These are phyloP conservation scores for Patagioenas fasciata DNA, from an alignment of 2,113 vertebrate genomes.

Conservation along the genomic window DNA sequence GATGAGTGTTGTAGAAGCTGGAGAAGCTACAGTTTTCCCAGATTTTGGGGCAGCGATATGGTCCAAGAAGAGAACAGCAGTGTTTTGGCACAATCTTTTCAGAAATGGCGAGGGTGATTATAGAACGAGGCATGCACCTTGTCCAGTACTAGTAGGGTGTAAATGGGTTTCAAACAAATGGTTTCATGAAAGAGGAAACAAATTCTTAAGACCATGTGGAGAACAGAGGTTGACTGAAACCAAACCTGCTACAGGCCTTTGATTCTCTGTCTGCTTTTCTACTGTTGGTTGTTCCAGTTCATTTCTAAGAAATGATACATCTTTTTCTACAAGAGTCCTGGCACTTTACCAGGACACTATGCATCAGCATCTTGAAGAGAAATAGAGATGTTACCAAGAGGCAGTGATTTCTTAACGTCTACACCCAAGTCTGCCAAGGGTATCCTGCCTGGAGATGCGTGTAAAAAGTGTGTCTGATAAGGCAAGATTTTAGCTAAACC, in stretches of 20 bases:
- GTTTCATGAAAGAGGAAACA: conserved; percentile 96
- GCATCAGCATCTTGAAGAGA: neutral
- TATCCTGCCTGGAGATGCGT: neutral
- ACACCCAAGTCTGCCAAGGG: neutral
- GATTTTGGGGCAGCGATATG: conserved; percentile 92
- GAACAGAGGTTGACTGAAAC: conserved; percentile 91
- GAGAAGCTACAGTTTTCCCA: conserved; percentile 95
- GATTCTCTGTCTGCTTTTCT: neutral
- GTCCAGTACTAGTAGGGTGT: conserved; percentile 94
- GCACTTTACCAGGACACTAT: conserved; percentile 28
- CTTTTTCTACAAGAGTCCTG: conserved; percentile 28
- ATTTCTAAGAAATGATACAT: conserved; percentile 36
- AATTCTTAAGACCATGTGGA: conserved; percentile 93
- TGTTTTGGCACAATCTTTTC: conserved; percentile 98
- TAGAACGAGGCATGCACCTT: conserved; percentile 93
- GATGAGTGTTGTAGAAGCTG: conserved; percentile 98
- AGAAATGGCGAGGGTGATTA: conserved; percentile 95
- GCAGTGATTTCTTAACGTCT: neutral
- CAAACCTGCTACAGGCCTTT: neutral
- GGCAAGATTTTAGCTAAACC: neutral
- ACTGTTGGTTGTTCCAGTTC: conserved; percentile 44
- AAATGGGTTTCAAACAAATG: conserved; percentile 99
- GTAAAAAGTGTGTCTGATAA: neutral
- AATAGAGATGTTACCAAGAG: neutral
- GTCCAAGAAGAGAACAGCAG: conserved; percentile 83